Evolutionary conservation across 2,888 invertebrate genomes (phyloP).

Genomic region (Omphaloscelis lunosa): DNA sequence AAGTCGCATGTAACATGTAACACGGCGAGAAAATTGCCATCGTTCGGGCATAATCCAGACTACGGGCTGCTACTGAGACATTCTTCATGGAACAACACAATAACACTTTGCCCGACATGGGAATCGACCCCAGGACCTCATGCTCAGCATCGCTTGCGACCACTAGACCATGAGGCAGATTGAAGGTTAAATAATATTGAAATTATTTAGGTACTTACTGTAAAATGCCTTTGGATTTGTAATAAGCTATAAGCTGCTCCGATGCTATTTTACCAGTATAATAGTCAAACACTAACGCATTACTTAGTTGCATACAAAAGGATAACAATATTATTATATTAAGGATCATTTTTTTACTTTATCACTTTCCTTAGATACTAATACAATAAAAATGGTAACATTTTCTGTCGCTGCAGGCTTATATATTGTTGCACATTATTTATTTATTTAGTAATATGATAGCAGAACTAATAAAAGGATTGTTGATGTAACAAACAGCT

Average conservation of each 20-base stretch:
- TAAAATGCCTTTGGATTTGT: constrained; percentile 33
- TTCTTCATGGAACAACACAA: not conserved
- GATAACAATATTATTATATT: not conserved
- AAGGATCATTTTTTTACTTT: not conserved
- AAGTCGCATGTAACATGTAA: not conserved
- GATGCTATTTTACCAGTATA: constrained; percentile 26
- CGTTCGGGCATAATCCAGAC: not conserved
- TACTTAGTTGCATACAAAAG: constrained; percentile 1
- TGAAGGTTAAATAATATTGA: not conserved
- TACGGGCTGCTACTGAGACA: not conserved
- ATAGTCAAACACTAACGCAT: constrained; percentile 16
- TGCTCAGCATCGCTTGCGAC: not conserved
- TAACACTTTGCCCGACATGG: not conserved
- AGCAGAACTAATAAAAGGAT: constrained; percentile 9
- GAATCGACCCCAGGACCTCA: not conserved
- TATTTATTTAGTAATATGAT: constrained; percentile 12
- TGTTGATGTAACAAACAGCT: constrained; percentile 1
- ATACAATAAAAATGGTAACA: not conserved
- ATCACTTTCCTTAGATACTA: not conserved
- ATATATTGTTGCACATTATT: constrained; percentile 11
- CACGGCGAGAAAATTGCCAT: not conserved
- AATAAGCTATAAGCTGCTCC: not conserved
- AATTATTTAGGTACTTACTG: constrained; percentile 19
- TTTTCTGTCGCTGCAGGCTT: not conserved
- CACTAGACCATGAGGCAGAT: not conserved